Evolutionary conservation across 2,888 invertebrate genomes (phyloP).

Genomic region (Eulithis testata): DNA sequence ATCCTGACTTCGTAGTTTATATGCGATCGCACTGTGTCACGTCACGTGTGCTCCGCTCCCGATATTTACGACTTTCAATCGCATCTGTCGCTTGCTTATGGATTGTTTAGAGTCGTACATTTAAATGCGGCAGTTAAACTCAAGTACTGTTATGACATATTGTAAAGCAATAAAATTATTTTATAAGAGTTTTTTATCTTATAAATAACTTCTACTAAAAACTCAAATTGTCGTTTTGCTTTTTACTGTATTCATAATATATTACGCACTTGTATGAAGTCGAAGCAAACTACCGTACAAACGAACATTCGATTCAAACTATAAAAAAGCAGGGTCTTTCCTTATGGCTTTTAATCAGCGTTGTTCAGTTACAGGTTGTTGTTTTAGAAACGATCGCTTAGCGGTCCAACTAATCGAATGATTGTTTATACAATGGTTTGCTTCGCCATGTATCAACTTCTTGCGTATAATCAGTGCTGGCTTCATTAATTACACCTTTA

Average conservation of each 20-base stretch:
- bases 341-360: conserved; percentile 65
- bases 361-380: conserved; percentile 53
- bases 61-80: conserved; percentile 80
- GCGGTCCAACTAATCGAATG: conserved; percentile 74
- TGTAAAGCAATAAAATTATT: conserved; percentile 28
- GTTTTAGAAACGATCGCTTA: conserved; percentile 60
- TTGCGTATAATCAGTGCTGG: conserved; percentile 73
- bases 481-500: conserved; percentile 80
- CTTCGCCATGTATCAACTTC: conserved; percentile 60
- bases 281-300: not conserved
- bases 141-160: conserved; percentile 24
- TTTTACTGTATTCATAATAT: not conserved
- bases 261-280: not conserved
- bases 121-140: conserved; percentile 36
- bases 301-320: not conserved
- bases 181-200: not conserved
- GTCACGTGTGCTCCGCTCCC: conserved; percentile 63
- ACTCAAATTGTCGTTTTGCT: not conserved
- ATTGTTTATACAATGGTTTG: conserved; percentile 71
- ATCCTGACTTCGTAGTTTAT: conserved; percentile 74
- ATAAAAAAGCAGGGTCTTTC: conserved; percentile 42
- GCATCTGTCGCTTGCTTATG: conserved; percentile 59
- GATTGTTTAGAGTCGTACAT: conserved; percentile 40
- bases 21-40: conserved; percentile 71
- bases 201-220: not conserved